These are phyloP conservation scores for Papilio dardanus DNA, from an alignment of 1,140 invertebrate species.

Conservation along the genomic window DNA sequence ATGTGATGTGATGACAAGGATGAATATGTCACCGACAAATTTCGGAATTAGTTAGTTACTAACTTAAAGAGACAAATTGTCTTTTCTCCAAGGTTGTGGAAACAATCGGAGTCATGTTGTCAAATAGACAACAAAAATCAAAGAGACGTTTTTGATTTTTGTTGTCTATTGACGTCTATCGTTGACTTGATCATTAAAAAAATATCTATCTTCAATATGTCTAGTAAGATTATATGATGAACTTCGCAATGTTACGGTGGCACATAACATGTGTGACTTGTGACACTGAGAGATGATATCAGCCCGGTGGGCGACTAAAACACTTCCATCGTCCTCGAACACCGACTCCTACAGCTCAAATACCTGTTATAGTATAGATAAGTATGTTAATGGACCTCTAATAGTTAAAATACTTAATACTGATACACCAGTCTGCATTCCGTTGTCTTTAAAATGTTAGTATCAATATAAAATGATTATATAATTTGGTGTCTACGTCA, in stretches of 20 bases:
- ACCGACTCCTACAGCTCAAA: slow-evolving; percentile 3
- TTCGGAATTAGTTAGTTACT: not conserved
- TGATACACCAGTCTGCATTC: slow-evolving; percentile 13
- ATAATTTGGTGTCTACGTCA: slow-evolving; percentile 4
- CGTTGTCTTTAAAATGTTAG: slow-evolving; percentile 19
- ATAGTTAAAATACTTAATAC: slow-evolving; percentile 31
- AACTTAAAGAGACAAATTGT: no score
- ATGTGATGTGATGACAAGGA: not conserved
- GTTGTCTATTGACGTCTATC: no score
- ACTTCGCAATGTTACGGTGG: not conserved
- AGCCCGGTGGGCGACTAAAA: slow-evolving; percentile 49
- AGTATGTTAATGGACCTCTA: slow-evolving; percentile 24
- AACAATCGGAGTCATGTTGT: not conserved
- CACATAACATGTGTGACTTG: slow-evolving; percentile 1
- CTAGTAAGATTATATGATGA: not conserved
- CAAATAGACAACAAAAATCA: not conserved
- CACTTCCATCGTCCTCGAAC: slow-evolving; percentile 10
- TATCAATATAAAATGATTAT: not conserved
- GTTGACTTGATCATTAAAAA: no score
- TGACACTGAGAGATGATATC: slow-evolving; percentile 54
- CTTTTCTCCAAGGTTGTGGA: no score
- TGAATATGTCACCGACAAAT: not conserved
- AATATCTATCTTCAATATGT: not conserved
- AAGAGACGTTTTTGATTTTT: no score
- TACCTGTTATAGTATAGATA: slow-evolving; percentile 19